phyloP scores from a whole-genome alignment of 2,113 vertebrate species.

The Ptilonorhynchus violaceus region DNA sequence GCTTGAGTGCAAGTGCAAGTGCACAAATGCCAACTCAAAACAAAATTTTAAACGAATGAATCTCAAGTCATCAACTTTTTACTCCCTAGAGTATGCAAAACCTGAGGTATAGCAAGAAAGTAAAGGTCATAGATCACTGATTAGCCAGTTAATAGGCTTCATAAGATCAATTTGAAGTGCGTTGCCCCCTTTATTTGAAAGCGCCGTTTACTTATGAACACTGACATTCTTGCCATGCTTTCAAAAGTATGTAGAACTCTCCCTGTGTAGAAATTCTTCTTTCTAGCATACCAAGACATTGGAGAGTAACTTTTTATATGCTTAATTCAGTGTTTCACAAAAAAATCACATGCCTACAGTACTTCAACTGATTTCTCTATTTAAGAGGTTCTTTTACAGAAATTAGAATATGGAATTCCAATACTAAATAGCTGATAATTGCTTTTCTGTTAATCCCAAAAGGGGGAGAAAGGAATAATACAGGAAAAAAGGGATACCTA shows the following conservation, averaged over 20 bases:
- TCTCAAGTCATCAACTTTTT: neutral
- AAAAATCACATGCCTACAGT: neutral
- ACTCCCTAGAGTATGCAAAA: neutral
- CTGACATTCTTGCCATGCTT: neutral
- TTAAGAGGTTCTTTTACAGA: neutral
- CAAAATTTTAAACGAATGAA: neutral
- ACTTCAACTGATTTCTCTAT: neutral
- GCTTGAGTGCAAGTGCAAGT: fast-evolving
- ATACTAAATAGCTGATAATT: neutral
- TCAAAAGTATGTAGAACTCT: neutral
- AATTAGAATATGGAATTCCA: neutral
- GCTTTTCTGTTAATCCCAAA: neutral
- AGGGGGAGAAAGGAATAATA: neutral
- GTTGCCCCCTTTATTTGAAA: neutral
- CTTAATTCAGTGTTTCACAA: neutral
- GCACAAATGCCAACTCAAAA: neutral
- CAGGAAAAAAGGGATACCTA: neutral
- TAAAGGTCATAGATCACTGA: neutral
- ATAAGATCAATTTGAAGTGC: neutral
- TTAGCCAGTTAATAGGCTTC: neutral
- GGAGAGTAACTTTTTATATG: neutral
- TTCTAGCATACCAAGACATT: neutral
- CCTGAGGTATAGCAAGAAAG: neutral
- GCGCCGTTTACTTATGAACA: neutral
- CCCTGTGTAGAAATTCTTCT: neutral